Percentiles rank a stretch among this genome's conserved stretches.
phyloP scores from a whole-genome alignment of 2,888 invertebrate genomes.

The Mythimna ferrago region DNA sequence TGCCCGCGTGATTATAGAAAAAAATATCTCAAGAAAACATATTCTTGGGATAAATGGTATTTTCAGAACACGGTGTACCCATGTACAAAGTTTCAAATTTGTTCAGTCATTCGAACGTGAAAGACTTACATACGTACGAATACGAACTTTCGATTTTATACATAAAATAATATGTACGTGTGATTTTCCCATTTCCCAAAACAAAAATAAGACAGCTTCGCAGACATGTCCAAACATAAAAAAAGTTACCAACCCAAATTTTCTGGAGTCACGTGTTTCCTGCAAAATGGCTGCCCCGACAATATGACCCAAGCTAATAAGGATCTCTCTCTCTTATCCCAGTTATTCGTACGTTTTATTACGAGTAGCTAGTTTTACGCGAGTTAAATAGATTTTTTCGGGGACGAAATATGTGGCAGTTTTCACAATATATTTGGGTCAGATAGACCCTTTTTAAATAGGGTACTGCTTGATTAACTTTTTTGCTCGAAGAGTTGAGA shows the following conservation, averaged over 20 bases:
- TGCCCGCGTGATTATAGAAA: too few relatives aligned
- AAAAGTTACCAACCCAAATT: constrained; percentile 2
- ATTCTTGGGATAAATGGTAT: too few relatives aligned
- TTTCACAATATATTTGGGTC: constrained; percentile 31
- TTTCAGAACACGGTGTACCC: too few relatives aligned
- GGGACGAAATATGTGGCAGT: constrained; percentile 3
- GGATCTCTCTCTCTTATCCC: constrained; percentile 25
- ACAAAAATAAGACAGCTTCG: not conserved
- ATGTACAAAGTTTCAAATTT: too few relatives aligned
- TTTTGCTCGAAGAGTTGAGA: not conserved
- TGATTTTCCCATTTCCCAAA: not conserved
- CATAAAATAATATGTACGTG: too few relatives aligned
- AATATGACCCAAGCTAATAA: constrained; percentile 35
- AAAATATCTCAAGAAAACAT: too few relatives aligned
- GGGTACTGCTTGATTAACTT: constrained; percentile 4
- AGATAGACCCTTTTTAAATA: constrained; percentile 2
- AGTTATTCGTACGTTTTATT: constrained; percentile 54
- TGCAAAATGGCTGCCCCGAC: constrained; percentile 25
- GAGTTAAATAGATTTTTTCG: constrained; percentile 25
- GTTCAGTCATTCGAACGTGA: too few relatives aligned
- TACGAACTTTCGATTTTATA: too few relatives aligned
- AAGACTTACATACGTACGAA: too few relatives aligned
- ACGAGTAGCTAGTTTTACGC: constrained; percentile 26
- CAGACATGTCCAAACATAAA: constrained; percentile 8
- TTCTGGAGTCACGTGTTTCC: constrained; percentile 32